phyloP scores from a whole-genome alignment of 2,113 vertebrate species.

The Notechis scutatus region DNA sequence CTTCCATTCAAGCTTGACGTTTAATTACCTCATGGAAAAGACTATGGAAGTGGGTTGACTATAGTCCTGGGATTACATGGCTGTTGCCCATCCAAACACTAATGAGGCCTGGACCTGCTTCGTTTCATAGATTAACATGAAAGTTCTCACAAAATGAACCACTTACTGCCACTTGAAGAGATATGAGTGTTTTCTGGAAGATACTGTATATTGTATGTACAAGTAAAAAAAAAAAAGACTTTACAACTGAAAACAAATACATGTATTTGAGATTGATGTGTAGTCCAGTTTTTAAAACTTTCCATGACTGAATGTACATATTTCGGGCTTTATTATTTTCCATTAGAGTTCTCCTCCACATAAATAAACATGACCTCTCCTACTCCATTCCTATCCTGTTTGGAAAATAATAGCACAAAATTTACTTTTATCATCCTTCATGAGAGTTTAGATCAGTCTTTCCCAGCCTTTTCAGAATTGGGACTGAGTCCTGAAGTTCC shows the following conservation, averaged over 20 bases:
- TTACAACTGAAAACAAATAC: not conserved
- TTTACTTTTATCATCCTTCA: slow-evolving; percentile 4
- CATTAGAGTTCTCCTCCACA: not conserved
- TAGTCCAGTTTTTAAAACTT: slow-evolving; percentile 32
- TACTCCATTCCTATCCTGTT: slow-evolving; percentile 16
- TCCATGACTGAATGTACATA: slow-evolving; percentile 34
- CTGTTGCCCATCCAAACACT: not conserved
- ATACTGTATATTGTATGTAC: not conserved
- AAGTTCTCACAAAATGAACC: not conserved
- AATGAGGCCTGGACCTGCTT: not conserved
- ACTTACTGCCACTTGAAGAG: not conserved
- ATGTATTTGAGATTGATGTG: not conserved
- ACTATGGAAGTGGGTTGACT: not conserved
- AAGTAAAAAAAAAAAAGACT: not conserved
- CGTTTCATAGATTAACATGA: not conserved
- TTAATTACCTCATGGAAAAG: not conserved
- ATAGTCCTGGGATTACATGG: not conserved
- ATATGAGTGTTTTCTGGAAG: not conserved
- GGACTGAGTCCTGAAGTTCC: not conserved
- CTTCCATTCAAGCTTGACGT: not conserved
- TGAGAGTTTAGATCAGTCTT: not conserved
- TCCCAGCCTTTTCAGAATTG: not conserved
- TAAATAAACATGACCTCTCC: not conserved
- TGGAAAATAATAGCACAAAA: not conserved
- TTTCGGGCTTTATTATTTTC: not conserved